Evolutionary conservation across 1,140 invertebrate species (phyloP), one percentile per base, ranked within the genome.

Genomic region (Dendroctonus ponderosae): DNA sequence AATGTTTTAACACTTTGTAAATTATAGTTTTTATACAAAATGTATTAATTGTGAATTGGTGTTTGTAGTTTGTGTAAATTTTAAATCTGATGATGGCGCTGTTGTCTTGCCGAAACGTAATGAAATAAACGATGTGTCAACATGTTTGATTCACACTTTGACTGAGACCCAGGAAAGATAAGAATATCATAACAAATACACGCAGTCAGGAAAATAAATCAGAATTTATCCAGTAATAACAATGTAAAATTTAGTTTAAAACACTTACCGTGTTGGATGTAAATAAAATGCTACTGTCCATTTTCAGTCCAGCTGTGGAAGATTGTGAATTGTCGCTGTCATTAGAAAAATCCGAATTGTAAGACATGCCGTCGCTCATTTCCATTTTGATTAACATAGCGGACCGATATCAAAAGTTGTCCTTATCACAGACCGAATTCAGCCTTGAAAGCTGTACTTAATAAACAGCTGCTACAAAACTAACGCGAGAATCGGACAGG

Each of bases 271-370:
- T 72, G 12, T 66, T 69, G 15, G 72, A 69, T 12, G 72, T 72
- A 12, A 75, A 51, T 12, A 75, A 68, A 37, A 73, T 46, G 43
- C 75, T 74, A 54, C 72, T 76, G 56, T 70, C 74, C 58, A 74
- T 72, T 0, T 71, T 74, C 63, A 76, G 74, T 61, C 74, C 75
- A 14, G 69, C 67, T 26, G 72, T 72, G 38, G 71, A 72, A 15
- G 75, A 76, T 46, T 77, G 73, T 38, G 77, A 79, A 66, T 72
- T 74, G 70, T 78, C 76, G 58, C 76, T 79, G 58, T 79, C 77
- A 69, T 76, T 77, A 6, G 76, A 77, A 72, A 79, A 79, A 72
- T 79, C 77, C 59, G 76, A 78, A 69, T 79, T 73, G 64, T 78
- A 77, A 46, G 77, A 79, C 62, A 74, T 71, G 12, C 76, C 75